Percentiles rank a stretch among this genome's conserved stretches.
Conservation (phyloP, 1,140 invertebrate species). For the Drosophila kohkoa region DNA sequence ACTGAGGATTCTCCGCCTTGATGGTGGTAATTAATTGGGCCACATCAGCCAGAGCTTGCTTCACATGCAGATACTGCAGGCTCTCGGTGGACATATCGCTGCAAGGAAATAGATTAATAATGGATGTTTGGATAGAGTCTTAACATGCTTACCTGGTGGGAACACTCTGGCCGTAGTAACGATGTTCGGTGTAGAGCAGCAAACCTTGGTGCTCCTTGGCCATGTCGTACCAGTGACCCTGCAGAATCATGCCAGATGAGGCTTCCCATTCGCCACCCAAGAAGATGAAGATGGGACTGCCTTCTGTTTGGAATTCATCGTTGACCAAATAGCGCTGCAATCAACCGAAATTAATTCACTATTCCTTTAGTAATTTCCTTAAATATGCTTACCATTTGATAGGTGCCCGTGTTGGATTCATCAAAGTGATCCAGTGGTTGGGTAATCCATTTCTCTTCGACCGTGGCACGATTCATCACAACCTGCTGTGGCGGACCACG, state of each 20-base stretch:
- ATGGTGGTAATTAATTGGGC: slow-evolving; percentile 88
- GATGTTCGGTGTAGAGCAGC: slow-evolving; percentile 90
- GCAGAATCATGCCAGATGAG: slow-evolving; percentile 80
- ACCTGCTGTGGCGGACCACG: slow-evolving; percentile 63
- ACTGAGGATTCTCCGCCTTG: slow-evolving; percentile 84
- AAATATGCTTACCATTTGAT: slow-evolving; percentile 86
- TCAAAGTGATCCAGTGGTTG: slow-evolving; percentile 90
- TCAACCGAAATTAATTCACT: neutral
- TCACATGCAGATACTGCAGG: slow-evolving; percentile 88
- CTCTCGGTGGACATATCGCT: slow-evolving; percentile 87
- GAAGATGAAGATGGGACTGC: slow-evolving; percentile 90
- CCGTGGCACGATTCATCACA: slow-evolving; percentile 13
- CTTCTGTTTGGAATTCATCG: slow-evolving; percentile 71
- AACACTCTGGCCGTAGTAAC: slow-evolving; percentile 92
- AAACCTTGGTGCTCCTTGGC: slow-evolving; percentile 87
- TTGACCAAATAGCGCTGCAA: slow-evolving; percentile 77
- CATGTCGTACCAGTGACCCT: slow-evolving; percentile 86
- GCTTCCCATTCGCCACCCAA: slow-evolving; percentile 90
- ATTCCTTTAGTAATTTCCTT: neutral
- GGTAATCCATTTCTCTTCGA: slow-evolving; percentile 68
- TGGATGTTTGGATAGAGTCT: neutral
- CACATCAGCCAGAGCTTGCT: slow-evolving; percentile 91
- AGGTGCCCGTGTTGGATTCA: slow-evolving; percentile 87
- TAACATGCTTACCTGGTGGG: slow-evolving; percentile 86
- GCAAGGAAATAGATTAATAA: slow-evolving; percentile 10